These are phyloP conservation scores for Diarsia brunnea DNA, from an alignment of 2,888 invertebrate species.

Conservation along the genomic window DNA sequence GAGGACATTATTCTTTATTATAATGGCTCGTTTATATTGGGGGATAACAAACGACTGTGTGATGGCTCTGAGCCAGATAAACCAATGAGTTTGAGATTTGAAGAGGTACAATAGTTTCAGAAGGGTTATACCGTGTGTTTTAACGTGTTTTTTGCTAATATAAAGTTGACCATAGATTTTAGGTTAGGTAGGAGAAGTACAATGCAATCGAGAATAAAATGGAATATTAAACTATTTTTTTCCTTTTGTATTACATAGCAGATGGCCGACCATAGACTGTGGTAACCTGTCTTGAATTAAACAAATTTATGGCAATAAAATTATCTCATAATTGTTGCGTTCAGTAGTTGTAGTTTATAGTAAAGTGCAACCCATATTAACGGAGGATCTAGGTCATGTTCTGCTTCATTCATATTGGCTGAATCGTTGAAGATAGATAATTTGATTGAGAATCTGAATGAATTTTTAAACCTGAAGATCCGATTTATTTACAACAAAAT, in stretches of 20 bases:
- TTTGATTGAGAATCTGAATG: no score
- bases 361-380: background rate
- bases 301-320: no score
- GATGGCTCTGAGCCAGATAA: constrained; percentile 30
- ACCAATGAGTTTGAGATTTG: constrained; percentile 28
- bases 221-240: no score
- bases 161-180: background rate
- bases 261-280: no score
- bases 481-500: background rate
- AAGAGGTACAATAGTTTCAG: background rate
- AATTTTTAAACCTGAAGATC: background rate
- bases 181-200: no score
- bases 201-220: no score
- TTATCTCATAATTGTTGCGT: no score
- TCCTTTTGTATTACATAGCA: no score
- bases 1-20: constrained; percentile 53
- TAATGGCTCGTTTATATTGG: constrained; percentile 54
- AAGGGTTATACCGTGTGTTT: background rate
- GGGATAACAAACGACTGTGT: constrained; percentile 46
- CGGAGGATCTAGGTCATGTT: background rate
- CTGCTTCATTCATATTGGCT: background rate
- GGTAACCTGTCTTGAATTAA: no score
- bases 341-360: no score
- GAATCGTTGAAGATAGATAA: background rate
- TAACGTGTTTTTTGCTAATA: background rate